These are phyloP conservation scores for Parus major DNA, from an alignment of 2,113 vertebrate genomes.

Conservation along the genomic window DNA sequence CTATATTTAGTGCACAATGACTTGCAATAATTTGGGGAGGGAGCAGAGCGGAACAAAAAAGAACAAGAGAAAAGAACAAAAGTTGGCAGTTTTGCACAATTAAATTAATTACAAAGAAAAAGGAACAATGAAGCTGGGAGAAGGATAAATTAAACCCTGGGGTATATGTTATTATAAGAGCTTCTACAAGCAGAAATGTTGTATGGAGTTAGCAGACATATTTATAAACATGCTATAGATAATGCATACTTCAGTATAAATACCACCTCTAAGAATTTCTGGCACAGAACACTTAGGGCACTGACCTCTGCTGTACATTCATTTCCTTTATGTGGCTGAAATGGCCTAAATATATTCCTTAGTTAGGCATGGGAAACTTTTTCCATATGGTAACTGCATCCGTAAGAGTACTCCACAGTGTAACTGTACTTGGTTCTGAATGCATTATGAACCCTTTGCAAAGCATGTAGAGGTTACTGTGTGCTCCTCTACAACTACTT, in stretches of 20 bases:
- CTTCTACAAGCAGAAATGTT: slow-evolving; percentile 8
- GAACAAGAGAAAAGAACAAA: slow-evolving; percentile 36
- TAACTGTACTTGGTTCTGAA: neutral
- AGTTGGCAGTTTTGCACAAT: slow-evolving; percentile 42
- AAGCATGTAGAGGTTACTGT: slow-evolving; percentile 31
- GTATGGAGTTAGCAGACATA: slow-evolving; percentile 60
- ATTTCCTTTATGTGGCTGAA: slow-evolving; percentile 26
- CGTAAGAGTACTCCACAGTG: neutral
- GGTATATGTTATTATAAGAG: slow-evolving; percentile 38
- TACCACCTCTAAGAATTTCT: slow-evolving; percentile 61
- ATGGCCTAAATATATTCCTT: slow-evolving; percentile 16
- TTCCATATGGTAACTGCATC: neutral
- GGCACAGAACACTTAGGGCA: slow-evolving; percentile 17
- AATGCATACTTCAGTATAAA: slow-evolving; percentile 46
- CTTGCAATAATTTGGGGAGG: slow-evolving; percentile 76
- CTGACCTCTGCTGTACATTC: slow-evolving; percentile 28
- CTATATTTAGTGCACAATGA: slow-evolving; percentile 83
- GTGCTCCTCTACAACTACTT: slow-evolving; percentile 36
- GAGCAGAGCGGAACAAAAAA: slow-evolving; percentile 18
- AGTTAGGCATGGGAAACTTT: slow-evolving; percentile 27
- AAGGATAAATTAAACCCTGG: slow-evolving; percentile 14
- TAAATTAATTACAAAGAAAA: slow-evolving; percentile 63
- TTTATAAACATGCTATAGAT: slow-evolving; percentile 66
- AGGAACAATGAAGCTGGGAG: slow-evolving; percentile 14
- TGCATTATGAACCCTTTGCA: slow-evolving; percentile 4